Conservation (phyloP, 2,113 vertebrate genomes). For the Mus pahari region DNA sequence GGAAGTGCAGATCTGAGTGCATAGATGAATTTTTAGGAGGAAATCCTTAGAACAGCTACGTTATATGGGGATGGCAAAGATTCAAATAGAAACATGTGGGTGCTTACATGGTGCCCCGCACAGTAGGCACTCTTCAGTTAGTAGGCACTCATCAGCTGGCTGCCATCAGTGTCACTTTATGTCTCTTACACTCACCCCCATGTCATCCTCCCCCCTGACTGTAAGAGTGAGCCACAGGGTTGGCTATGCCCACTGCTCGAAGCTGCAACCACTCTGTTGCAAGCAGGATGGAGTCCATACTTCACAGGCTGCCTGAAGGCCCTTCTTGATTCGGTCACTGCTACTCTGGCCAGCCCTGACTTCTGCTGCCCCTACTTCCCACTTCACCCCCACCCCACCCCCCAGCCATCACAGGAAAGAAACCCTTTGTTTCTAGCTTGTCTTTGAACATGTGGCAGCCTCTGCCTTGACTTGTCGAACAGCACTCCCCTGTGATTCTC, state of each 20-base stretch:
- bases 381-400: background rate
- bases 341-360: slow-evolving; percentile 2
- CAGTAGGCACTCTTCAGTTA: background rate
- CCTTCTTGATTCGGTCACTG: background rate
- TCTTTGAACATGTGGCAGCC: slow-evolving; percentile 76
- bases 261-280: background rate
- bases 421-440: slow-evolving; percentile 72
- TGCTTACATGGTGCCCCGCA: background rate
- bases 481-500: slow-evolving; percentile 49
- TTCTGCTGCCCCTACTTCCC: slow-evolving; percentile 48
- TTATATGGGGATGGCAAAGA: background rate
- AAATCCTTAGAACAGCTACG: background rate
- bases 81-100: background rate
- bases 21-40: background rate
- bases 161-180: background rate
- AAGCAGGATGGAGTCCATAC: background rate
- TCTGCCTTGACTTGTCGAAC: slow-evolving; percentile 71
- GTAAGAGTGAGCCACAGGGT: background rate
- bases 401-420: slow-evolving; percentile 61
- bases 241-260: background rate
- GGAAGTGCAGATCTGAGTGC: background rate
- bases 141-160: background rate
- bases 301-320: background rate
- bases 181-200: background rate
- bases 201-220: background rate